phyloP scores from a whole-genome alignment of 2,113 vertebrate genomes.

The Pangasianodon hypophthalmus region DNA sequence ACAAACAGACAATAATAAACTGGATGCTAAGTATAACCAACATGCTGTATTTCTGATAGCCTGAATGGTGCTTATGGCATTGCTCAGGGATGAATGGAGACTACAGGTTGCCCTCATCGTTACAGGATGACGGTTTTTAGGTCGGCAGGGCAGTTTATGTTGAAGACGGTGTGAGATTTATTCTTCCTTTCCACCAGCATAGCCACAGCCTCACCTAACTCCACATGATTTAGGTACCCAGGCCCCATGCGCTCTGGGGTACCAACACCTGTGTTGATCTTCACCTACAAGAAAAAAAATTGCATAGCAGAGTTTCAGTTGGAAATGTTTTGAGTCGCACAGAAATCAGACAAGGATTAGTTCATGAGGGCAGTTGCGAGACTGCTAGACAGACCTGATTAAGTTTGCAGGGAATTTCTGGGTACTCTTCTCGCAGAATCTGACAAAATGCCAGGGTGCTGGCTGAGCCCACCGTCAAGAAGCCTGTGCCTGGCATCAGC shows the following conservation, averaged over 20 bases:
- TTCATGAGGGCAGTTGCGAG: neutral
- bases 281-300: conserved; percentile 69
- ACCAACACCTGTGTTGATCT: conserved; percentile 78
- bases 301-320: neutral
- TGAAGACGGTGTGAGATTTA: conserved; percentile 70
- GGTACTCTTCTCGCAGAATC: conserved; percentile 79
- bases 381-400: conserved; percentile 74
- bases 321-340: neutral
- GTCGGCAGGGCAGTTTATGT: conserved; percentile 71
- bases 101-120: conserved; percentile 62
- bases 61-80: conserved; percentile 20
- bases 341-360: neutral
- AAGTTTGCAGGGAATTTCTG: conserved; percentile 78
- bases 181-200: conserved; percentile 70
- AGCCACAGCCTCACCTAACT: conserved; percentile 76
- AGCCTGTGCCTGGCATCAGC: conserved; percentile 84
- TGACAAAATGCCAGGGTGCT: conserved; percentile 80
- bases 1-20: conserved; percentile 15
- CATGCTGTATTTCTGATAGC: neutral
- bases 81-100: neutral
- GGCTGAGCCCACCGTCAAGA: conserved; percentile 81
- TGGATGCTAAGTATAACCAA: conserved; percentile 6
- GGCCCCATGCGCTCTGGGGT: conserved; percentile 72
- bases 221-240: conserved; percentile 77
- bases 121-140: conserved; percentile 67